These are phyloP conservation scores for Drosophila austrosaltans DNA, from an alignment of 2,888 invertebrate species.

Conservation along the genomic window DNA sequence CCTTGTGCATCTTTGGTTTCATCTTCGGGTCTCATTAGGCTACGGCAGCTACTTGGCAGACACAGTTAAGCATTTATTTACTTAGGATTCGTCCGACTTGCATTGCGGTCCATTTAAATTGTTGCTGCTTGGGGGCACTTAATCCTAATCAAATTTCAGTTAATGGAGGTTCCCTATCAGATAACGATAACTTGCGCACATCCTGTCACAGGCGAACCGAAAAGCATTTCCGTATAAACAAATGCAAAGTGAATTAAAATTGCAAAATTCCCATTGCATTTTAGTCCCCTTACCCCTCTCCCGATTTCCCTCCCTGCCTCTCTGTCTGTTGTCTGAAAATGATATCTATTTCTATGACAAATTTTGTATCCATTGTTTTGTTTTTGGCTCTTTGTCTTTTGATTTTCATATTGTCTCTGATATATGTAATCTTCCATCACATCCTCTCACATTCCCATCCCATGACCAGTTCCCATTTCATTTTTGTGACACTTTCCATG, in stretches of 20 bases:
- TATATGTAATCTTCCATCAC: slow-evolving; percentile 42
- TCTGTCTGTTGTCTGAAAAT: not conserved
- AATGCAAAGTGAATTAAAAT: slow-evolving; percentile 42
- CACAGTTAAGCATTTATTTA: slow-evolving; percentile 59
- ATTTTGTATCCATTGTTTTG: slow-evolving; percentile 44
- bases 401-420: slow-evolving; percentile 25
- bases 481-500: slow-evolving; percentile 52
- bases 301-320: not conserved
- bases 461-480: slow-evolving; percentile 42
- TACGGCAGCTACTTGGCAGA: slow-evolving; percentile 46
- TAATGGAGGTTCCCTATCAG: not conserved
- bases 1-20: slow-evolving; percentile 26
- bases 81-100: slow-evolving; percentile 29
- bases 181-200: slow-evolving; percentile 30
- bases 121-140: slow-evolving; percentile 2
- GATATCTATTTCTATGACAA: slow-evolving; percentile 56
- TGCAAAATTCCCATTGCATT: slow-evolving; percentile 39
- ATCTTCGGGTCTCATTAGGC: slow-evolving; percentile 52
- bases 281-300: not conserved
- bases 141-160: slow-evolving; percentile 13
- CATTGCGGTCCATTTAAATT: slow-evolving; percentile 10
- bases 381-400: slow-evolving; percentile 37
- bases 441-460: slow-evolving; percentile 41
- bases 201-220: slow-evolving; percentile 40
- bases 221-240: slow-evolving; percentile 56